These are phyloP conservation scores for Phytoseiulus persimilis DNA, from an alignment of 2,888 invertebrate species.

Conservation along the genomic window DNA sequence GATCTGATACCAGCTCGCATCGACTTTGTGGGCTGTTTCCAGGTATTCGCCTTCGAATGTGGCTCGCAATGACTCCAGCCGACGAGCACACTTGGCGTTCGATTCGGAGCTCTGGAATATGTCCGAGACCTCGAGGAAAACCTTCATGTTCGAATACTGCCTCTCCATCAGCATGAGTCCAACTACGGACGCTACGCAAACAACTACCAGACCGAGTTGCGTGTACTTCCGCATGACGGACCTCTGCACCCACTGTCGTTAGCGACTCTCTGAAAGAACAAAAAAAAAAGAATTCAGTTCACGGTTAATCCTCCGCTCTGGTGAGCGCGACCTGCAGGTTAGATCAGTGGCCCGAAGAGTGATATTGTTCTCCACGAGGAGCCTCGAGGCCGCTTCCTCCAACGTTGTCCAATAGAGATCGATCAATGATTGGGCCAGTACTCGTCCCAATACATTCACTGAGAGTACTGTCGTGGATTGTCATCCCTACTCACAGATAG, in stretches of 20 bases:
- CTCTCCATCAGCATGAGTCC: constrained; percentile 18
- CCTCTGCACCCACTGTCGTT: background rate
- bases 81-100: background rate
- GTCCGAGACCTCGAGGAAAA: constrained; percentile 26
- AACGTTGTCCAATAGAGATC: no score
- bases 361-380: no score
- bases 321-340: no score
- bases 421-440: no score
- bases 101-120: constrained; percentile 22
- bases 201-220: constrained; percentile 22
- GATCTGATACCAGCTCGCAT: constrained; percentile 11
- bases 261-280: background rate
- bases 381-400: no score
- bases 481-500: no score
- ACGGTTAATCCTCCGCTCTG: no score
- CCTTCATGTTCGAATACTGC: constrained; percentile 28
- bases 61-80: constrained; percentile 12
- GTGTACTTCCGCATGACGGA: constrained; percentile 18
- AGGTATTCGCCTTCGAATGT: constrained; percentile 10
- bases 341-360: no score
- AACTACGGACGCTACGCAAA: background rate
- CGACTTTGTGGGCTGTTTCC: constrained; percentile 14
- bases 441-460: no score
- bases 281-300: background rate
- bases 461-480: no score